Evolutionary conservation across 2,888 invertebrate species (phyloP).

Genomic region (Mesodorylaimus sp.): DNA sequence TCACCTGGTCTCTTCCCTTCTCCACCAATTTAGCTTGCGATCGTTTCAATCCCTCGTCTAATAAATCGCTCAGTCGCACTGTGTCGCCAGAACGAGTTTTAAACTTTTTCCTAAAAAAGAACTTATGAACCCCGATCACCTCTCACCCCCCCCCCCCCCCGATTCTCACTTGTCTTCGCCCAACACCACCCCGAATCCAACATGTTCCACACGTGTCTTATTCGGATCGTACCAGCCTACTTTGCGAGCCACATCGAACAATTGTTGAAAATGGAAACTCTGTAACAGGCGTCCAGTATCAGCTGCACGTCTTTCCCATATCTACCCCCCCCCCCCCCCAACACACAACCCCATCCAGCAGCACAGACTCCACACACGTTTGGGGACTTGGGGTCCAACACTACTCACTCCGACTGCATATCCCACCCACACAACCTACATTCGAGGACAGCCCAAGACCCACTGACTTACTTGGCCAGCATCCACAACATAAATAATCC

Average conservation of each 20-base stretch:
- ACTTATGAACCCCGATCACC: slow-evolving; percentile 1
- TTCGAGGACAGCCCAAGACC: too few relatives aligned
- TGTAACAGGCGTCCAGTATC: slow-evolving; percentile 29
- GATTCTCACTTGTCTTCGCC: slow-evolving; percentile 66
- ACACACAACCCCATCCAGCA: too few relatives aligned
- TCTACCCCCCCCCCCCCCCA: too few relatives aligned
- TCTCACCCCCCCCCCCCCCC: background rate
- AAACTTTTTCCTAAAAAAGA: slow-evolving; percentile 62
- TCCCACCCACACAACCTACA: too few relatives aligned
- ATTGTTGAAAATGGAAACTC: slow-evolving; percentile 49
- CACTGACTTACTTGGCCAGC: slow-evolving; percentile 60
- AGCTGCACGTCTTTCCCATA: too few relatives aligned
- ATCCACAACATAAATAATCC: slow-evolving; percentile 84
- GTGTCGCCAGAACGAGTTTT: slow-evolving; percentile 95
- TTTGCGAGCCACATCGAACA: slow-evolving; percentile 56
- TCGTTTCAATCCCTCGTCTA: slow-evolving; percentile 56
- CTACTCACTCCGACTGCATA: too few relatives aligned
- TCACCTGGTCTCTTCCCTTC: slow-evolving; percentile 34
- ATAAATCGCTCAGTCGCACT: slow-evolving; percentile 60
- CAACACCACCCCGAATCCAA: slow-evolving; percentile 85
- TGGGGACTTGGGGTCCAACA: too few relatives aligned
- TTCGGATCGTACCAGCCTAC: slow-evolving; percentile 51
- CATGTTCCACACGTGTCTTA: slow-evolving; percentile 59
- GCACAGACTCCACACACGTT: too few relatives aligned
- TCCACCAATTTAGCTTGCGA: slow-evolving; percentile 34